Evolutionary conservation across 2,888 invertebrate genomes (phyloP).

Genomic region (Tridacna gigas): DNA sequence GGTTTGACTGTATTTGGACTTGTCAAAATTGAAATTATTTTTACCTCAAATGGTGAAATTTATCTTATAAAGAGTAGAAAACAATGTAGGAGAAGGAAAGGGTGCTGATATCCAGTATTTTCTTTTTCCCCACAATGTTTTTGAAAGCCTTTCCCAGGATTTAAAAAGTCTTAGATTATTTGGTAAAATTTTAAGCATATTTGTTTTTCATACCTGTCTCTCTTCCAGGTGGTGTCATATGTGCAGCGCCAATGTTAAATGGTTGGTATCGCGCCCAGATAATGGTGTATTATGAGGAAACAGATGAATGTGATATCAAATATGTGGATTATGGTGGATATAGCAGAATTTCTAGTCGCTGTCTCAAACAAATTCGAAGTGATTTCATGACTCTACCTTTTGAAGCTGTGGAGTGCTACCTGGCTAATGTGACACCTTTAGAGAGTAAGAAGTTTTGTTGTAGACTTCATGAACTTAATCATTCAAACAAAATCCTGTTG

Average conservation of each 20-base stretch:
- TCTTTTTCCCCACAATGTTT: too few relatives aligned
- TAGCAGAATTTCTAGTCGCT: constrained; percentile 90
- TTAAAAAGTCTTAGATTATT: too few relatives aligned
- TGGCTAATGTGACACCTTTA: constrained; percentile 87
- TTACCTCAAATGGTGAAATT: too few relatives aligned
- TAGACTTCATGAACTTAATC: too few relatives aligned
- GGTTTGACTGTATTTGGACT: too few relatives aligned
- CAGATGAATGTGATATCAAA: constrained; percentile 91
- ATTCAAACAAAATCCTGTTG: too few relatives aligned
- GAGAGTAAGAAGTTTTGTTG: constrained; percentile 71
- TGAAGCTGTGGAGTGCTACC: constrained; percentile 97
- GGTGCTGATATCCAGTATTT: too few relatives aligned
- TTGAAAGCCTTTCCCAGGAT: too few relatives aligned
- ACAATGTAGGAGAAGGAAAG: too few relatives aligned
- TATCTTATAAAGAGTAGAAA: too few relatives aligned
- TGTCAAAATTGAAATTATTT: too few relatives aligned
- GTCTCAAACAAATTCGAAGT: constrained; percentile 95
- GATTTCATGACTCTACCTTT: constrained; percentile 98
- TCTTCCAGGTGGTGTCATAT: constrained; percentile 91
- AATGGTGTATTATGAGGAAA: constrained; percentile 89
- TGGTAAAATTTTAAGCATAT: too few relatives aligned
- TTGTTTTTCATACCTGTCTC: neutral
- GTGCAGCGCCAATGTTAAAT: constrained; percentile 92
- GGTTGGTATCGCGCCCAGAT: constrained; percentile 97
- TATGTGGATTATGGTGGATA: constrained; percentile 98